A percentile compares a stretch with the other conserved stretches of the same genome.
phyloP scores from a whole-genome alignment of 1,140 invertebrate species.

The Drepana arcuata region DNA sequence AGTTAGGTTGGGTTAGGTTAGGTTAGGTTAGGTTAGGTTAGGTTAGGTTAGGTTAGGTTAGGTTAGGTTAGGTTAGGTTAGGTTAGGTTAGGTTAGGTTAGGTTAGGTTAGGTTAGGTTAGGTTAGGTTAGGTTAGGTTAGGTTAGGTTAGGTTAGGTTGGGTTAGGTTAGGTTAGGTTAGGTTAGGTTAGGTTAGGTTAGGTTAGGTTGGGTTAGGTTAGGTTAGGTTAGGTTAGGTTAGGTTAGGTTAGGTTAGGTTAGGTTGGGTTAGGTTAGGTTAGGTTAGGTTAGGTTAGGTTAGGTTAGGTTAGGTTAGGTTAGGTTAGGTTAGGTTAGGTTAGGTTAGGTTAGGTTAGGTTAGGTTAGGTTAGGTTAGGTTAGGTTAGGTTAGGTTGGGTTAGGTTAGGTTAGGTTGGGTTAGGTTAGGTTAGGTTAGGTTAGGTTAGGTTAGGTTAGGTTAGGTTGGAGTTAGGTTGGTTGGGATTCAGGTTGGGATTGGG shows the following conservation, averaged over 20 bases:
- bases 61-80: conserved; percentile 5
- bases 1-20: too few relatives aligned
- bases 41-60: conserved; percentile 6
- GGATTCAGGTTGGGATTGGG: conserved; percentile 8
- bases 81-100: conserved; percentile 7
- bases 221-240: conserved; percentile 19
- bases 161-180: conserved; percentile 9
- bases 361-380: too few relatives aligned
- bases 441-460: conserved; percentile 10
- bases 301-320: conserved; percentile 17
- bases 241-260: conserved; percentile 18
- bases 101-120: conserved; percentile 6
- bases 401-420: conserved; percentile 20
- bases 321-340: conserved; percentile 17
- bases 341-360: conserved; percentile 11
- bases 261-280: conserved; percentile 16
- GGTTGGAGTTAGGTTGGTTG: conserved; percentile 7
- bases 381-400: too few relatives aligned
- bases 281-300: conserved; percentile 17
- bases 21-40: conserved; percentile 10
- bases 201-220: conserved; percentile 19
- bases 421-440: conserved; percentile 12
- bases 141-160: conserved; percentile 10
- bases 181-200: conserved; percentile 17
- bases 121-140: conserved; percentile 4